Evolutionary conservation across 35 echinoderm and acorn worm species (phyloP), one percentile per base, ranked within the genome.

Genomic region (Apostichopus parvimensis): DNA sequence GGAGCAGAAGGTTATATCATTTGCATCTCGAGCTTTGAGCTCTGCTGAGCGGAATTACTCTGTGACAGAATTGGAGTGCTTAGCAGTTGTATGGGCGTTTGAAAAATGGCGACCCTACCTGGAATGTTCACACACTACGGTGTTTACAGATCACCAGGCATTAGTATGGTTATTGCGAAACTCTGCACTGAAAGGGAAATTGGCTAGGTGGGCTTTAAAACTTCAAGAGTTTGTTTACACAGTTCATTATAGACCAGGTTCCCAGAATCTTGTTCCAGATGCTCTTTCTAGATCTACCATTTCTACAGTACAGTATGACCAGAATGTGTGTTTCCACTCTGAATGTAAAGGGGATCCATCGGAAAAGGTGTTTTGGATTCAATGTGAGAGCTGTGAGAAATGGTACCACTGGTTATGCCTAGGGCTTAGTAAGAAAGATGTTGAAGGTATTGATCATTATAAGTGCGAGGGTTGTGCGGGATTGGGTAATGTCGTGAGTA

Each of bases 211-310:
- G 26, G 26, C 26, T 28, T 28, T 28, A 28, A 28, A 28, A 24
- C 71, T 90, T 34, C 87, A 90, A 53, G 87, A 90, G 34, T 90
- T 90, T 90, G 64, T 73, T 22, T 25, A 90, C 54, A 90, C 26
- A 28, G 62, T 90, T 53, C 87, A 90, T 26, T 90, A 90, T 73
- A 90, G 26, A 28, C 26, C 26, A 28, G 26, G 26, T 28, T 28
- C 26, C 26, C 26, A 28, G 26, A 28, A 28, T 71, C 17, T 73
- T 13, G 34, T 87, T 21, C 83, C 83, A 55, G 87, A 90, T 90
- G 86, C 86, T 20, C 52, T 88, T n/a, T 88, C 86, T 24, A 88
- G 86, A 88, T 54, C 86, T 64, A 20, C 60, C 20, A 70, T 88
- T 15, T 56, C 12, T n/a, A 68, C 86, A 68, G 65, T 88, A 20